Evolutionary conservation across 1,140 invertebrate genomes (phyloP).

Genomic region (Drosophila sucinea): DNA sequence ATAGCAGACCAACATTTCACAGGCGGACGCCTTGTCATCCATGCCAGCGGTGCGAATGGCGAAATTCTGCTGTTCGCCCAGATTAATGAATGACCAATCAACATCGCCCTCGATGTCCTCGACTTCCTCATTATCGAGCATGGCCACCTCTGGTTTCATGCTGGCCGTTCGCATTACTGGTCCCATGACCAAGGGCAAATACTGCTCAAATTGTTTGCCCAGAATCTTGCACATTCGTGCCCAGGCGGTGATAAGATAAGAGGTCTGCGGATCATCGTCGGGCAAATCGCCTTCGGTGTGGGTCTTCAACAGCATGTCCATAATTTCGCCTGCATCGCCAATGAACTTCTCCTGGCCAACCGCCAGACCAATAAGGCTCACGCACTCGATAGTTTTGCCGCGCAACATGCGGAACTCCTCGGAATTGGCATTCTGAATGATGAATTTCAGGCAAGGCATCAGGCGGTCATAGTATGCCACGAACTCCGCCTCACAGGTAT

Average conservation of each 20-base stretch:
- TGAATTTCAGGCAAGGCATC: constrained; percentile 98
- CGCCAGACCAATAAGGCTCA: constrained; percentile 98
- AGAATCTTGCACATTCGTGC: constrained; percentile 99
- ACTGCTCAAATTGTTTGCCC: constrained; percentile 97
- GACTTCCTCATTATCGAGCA: constrained; percentile 96
- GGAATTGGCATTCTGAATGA: constrained; percentile 96
- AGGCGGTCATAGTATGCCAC: constrained; percentile 89
- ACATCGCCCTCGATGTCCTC: constrained; percentile 93
- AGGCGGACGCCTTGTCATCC: constrained; percentile 99
- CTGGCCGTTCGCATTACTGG: constrained; percentile 97
- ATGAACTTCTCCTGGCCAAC: constrained; percentile 98
- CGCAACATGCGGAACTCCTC: constrained; percentile 94
- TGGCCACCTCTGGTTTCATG: constrained; percentile 98
- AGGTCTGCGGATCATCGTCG: constrained; percentile 98
- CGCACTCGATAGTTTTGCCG: constrained; percentile 99
- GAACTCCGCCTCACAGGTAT: constrained; percentile 98
- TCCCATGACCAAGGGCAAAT: constrained; percentile 98
- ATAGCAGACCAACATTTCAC: constrained; percentile 99
- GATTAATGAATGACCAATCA: constrained; percentile 98
- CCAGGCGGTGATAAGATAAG: constrained; percentile 99
- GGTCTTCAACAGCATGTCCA: constrained; percentile 96
- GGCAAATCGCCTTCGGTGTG: constrained; percentile 93
- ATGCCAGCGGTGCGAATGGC: constrained; percentile 95
- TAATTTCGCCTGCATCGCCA: constrained; percentile 96
- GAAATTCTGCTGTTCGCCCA: constrained; percentile 98